A percentile compares a stretch with the other conserved stretches of the same genome.
These are phyloP conservation scores for Cheumatopsyche charites DNA, from an alignment of 1,140 invertebrate species.

Conservation along the genomic window DNA sequence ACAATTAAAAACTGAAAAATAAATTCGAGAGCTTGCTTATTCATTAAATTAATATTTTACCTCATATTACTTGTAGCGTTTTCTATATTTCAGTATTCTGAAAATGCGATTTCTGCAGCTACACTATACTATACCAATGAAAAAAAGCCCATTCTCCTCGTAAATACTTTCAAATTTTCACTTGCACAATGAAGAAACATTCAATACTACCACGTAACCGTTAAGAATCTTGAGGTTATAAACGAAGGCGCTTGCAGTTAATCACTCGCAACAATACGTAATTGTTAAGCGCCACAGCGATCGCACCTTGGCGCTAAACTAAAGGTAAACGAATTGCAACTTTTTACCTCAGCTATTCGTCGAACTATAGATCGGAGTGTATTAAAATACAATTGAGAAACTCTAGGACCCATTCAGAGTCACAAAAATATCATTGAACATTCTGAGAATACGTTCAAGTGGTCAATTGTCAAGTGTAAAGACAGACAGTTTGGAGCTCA, in stretches of 20 bases:
- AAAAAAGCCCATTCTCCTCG: neutral
- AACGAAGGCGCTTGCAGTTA: neutral
- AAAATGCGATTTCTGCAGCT: no score
- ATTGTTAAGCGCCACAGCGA: no score
- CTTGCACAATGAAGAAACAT: neutral
- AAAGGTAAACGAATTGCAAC: no score
- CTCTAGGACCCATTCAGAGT: neutral
- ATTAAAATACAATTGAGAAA: slow-evolving; percentile 7
- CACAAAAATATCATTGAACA: slow-evolving; percentile 18
- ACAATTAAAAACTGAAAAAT: no score
- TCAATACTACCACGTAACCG: slow-evolving; percentile 17
- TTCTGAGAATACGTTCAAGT: slow-evolving; percentile 43
- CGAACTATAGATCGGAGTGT: neutral
- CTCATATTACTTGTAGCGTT: no score
- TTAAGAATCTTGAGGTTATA: slow-evolving; percentile 21
- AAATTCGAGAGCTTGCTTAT: no score
- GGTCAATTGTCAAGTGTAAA: slow-evolving; percentile 31
- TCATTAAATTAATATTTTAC: no score
- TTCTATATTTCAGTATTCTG: no score
- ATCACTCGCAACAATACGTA: neutral
- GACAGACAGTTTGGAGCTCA: slow-evolving; percentile 31
- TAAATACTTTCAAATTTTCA: slow-evolving; percentile 25
- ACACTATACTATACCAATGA: no score
- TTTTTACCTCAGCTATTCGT: neutral
- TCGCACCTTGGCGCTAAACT: no score